These are phyloP conservation scores for Sesia apiformis DNA, from an alignment of 2,888 invertebrate species.

Conservation along the genomic window DNA sequence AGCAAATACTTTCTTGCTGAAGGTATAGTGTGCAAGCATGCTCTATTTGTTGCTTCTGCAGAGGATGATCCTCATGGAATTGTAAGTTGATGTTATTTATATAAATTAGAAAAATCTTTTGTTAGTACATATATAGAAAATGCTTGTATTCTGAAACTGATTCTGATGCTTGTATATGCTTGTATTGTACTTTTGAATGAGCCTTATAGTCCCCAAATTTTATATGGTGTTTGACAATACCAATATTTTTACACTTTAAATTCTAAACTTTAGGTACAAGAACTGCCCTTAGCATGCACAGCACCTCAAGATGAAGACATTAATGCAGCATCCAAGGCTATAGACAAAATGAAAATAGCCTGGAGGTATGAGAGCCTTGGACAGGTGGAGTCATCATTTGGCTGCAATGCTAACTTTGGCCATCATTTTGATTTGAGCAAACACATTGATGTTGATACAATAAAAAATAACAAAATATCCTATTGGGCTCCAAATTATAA, in stretches of 20 bases:
- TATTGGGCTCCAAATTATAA: slow-evolving; percentile 62
- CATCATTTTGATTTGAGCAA: slow-evolving; percentile 89
- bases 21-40: slow-evolving; percentile 84
- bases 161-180: no score
- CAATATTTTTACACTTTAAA: no score
- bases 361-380: slow-evolving; percentile 90
- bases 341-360: slow-evolving; percentile 87
- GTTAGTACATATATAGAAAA: no score
- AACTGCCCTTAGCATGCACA: slow-evolving; percentile 67
- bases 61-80: slow-evolving; percentile 79
- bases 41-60: slow-evolving; percentile 81
- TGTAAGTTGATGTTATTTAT: slow-evolving; percentile 55
- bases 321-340: slow-evolving; percentile 23
- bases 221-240: no score
- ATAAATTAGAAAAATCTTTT: background rate
- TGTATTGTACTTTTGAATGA: no score
- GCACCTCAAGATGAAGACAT: slow-evolving; percentile 55
- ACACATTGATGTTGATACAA: slow-evolving; percentile 75
- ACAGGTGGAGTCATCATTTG: slow-evolving; percentile 72
- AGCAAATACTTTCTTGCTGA: slow-evolving; percentile 92
- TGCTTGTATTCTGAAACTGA: no score
- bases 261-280: slow-evolving; percentile 52
- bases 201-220: no score
- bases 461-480: slow-evolving; percentile 73
- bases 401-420: slow-evolving; percentile 74